phyloP scores from a whole-genome alignment of 1,140 invertebrate species.

The Helicorthomorpha holstii region DNA sequence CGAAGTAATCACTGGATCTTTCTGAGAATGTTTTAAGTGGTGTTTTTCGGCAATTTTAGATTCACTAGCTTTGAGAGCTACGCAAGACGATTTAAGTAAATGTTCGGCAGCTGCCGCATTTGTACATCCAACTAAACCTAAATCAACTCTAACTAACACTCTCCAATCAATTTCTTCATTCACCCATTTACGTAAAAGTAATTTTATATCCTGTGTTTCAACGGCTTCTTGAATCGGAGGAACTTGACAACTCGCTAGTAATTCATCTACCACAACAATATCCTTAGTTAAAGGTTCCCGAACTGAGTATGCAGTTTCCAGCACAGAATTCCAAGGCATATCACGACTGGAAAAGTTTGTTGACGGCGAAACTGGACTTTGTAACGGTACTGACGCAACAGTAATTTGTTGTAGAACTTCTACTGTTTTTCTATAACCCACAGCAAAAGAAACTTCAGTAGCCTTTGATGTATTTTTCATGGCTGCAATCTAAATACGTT shows the following conservation, averaged over 20 bases:
- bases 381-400: background rate
- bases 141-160: background rate
- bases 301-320: background rate
- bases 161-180: background rate
- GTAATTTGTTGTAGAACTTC: background rate
- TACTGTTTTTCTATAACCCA: background rate
- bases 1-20: too few relatives aligned
- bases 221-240: background rate
- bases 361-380: background rate
- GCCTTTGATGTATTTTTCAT: background rate
- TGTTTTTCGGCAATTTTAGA: too few relatives aligned
- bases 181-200: background rate
- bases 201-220: background rate
- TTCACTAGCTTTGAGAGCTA: too few relatives aligned
- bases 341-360: too few relatives aligned
- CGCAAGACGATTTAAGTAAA: too few relatives aligned
- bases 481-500: background rate
- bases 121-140: background rate
- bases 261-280: background rate
- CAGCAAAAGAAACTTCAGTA: background rate
- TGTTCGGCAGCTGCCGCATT: background rate
- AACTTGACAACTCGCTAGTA: background rate
- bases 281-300: background rate
- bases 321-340: background rate
- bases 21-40: too few relatives aligned